Evolutionary conservation across 2,113 vertebrate genomes (phyloP).

Genomic region (Poecilia latipinna): DNA sequence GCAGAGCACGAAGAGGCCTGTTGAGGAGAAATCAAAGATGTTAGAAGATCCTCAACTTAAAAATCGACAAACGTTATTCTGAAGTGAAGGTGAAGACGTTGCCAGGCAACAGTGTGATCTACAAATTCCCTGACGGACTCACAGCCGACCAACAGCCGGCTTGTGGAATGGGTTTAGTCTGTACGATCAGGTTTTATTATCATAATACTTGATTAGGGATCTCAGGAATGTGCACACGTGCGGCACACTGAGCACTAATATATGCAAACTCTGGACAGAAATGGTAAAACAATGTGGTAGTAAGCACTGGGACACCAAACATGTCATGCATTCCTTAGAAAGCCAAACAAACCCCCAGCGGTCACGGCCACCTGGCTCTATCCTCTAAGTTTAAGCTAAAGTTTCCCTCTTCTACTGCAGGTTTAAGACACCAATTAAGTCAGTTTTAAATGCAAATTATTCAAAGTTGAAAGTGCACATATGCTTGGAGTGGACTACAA

Average conservation of each 20-base stretch:
- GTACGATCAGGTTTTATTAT: slow-evolving; percentile 65
- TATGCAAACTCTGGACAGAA: slow-evolving; percentile 29
- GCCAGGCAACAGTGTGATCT: slow-evolving; percentile 20
- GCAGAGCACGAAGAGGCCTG: slow-evolving; percentile 85
- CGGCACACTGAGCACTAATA: slow-evolving; percentile 24
- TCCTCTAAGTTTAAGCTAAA: neutral
- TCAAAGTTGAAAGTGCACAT: slow-evolving; percentile 5
- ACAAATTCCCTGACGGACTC: slow-evolving; percentile 42
- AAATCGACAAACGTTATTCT: too few relatives aligned
- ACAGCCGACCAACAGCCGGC: slow-evolving; percentile 33
- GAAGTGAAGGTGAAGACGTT: slow-evolving; percentile 37
- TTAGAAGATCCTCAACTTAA: slow-evolving; percentile 3
- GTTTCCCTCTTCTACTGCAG: neutral
- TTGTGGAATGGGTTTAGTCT: slow-evolving; percentile 45
- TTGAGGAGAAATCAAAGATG: neutral
- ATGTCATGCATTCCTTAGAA: slow-evolving; percentile 4
- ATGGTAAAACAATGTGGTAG: slow-evolving; percentile 9
- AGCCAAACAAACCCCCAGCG: neutral
- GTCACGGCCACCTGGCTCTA: neutral
- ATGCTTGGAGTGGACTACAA: neutral
- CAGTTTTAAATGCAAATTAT: neutral
- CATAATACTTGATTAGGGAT: slow-evolving; percentile 52
- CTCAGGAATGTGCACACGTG: slow-evolving; percentile 68
- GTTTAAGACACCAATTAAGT: neutral
- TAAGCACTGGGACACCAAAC: slow-evolving; percentile 53